phyloP scores from a whole-genome alignment of 2,888 invertebrate species.

The Diplolepis rosae region DNA sequence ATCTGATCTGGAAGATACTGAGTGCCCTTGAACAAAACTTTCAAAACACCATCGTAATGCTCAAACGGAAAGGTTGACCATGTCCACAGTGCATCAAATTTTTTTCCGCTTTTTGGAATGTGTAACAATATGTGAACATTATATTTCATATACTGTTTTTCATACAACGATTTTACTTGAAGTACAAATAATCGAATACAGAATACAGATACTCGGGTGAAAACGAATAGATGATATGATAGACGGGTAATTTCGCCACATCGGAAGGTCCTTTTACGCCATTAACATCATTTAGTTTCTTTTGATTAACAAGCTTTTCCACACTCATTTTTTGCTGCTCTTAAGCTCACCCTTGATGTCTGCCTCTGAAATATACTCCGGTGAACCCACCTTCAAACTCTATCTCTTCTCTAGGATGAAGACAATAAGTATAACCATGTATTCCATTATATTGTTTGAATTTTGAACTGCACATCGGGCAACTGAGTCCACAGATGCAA shows the following conservation, averaged over 20 bases:
- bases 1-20: constrained; percentile 39
- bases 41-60: constrained; percentile 27
- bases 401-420: too few relatives aligned
- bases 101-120: constrained; percentile 31
- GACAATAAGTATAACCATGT: too few relatives aligned
- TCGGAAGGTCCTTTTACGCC: too few relatives aligned
- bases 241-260: too few relatives aligned
- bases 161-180: constrained; percentile 38
- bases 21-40: constrained; percentile 33
- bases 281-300: not conserved
- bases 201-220: too few relatives aligned
- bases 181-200: constrained; percentile 39
- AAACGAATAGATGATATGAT: too few relatives aligned
- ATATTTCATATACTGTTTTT: constrained; percentile 34
- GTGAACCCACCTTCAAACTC: not conserved
- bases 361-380: too few relatives aligned
- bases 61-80: constrained; percentile 42
- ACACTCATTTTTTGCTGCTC: not conserved
- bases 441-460: too few relatives aligned
- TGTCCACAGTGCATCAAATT: constrained; percentile 39
- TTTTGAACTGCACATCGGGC: too few relatives aligned
- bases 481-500: too few relatives aligned
- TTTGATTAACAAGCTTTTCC: not conserved
- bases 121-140: constrained; percentile 43
- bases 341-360: not conserved